phyloP scores from a whole-genome alignment of 2,888 invertebrate genomes.

The Torymus tubicola region DNA sequence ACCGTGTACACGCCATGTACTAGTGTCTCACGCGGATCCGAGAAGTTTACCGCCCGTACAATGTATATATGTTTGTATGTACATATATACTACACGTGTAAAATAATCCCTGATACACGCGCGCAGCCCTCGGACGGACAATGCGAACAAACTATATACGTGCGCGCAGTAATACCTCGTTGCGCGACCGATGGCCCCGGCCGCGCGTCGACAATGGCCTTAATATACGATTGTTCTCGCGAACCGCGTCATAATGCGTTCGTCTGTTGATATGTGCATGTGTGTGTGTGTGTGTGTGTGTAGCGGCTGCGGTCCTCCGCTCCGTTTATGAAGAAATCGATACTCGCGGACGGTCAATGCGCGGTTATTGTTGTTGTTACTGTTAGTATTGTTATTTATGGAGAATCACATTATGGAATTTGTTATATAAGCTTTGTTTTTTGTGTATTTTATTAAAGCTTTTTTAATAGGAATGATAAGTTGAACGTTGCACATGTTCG shows the following conservation, averaged over 20 bases:
- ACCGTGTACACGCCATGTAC: no score
- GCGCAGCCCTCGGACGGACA: slow-evolving; percentile 58
- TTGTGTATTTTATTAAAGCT: no score
- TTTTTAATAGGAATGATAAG: no score
- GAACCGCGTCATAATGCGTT: slow-evolving; percentile 21
- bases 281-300: not conserved
- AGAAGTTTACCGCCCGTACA: no score
- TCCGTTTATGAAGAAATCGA: slow-evolving; percentile 35
- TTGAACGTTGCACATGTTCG: no score
- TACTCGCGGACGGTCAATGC: slow-evolving; percentile 1
- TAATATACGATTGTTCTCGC: slow-evolving; percentile 54
- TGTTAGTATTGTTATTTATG: no score
- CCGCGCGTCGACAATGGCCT: slow-evolving; percentile 44
- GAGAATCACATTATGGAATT: slow-evolving; percentile 12
- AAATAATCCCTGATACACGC: slow-evolving; percentile 22
- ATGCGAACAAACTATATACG: slow-evolving; percentile 71
- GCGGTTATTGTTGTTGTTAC: not conserved
- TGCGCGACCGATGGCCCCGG: slow-evolving; percentile 61
- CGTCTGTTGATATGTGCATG: no score
- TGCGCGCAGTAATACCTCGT: slow-evolving; percentile 72
- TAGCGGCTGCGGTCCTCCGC: not conserved
- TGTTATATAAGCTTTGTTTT: no score
- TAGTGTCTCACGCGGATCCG: no score
- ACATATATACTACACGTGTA: not conserved
- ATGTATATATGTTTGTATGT: slow-evolving; percentile 1